These are phyloP conservation scores for Julus scanicus DNA, from an alignment of 2,888 invertebrate species.

Conservation along the genomic window DNA sequence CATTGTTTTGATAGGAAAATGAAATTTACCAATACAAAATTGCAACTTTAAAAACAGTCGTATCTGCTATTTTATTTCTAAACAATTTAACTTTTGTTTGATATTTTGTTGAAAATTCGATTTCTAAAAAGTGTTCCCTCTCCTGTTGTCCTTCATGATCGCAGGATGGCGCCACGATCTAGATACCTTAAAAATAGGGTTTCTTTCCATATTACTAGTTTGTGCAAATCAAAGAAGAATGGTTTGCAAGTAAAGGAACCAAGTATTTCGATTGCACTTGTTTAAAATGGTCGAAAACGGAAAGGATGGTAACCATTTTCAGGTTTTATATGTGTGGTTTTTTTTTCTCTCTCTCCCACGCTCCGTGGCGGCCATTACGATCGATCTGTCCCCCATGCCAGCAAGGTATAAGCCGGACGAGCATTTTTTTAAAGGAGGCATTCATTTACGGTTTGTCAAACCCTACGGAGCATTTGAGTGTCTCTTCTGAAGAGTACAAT, in stretches of 20 bases:
- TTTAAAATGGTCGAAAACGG: background rate
- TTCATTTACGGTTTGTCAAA: slow-evolving; percentile 46
- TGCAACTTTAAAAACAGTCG: no score
- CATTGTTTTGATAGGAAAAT: no score
- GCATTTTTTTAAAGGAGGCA: slow-evolving; percentile 4
- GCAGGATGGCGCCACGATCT: background rate
- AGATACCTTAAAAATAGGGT: background rate
- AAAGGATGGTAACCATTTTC: background rate
- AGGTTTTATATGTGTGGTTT: background rate
- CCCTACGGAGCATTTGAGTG: slow-evolving; percentile 44
- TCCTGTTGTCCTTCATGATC: background rate
- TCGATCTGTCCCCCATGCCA: background rate
- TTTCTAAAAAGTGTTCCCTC: no score
- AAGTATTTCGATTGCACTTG: background rate
- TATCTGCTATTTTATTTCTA: no score
- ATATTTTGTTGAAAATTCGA: no score
- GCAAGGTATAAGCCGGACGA: background rate
- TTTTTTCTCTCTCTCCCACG: background rate
- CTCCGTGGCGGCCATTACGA: background rate
- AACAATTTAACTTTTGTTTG: no score
- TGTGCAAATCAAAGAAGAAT: background rate
- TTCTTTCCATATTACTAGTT: no score
- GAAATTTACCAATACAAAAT: no score
- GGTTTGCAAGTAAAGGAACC: background rate
- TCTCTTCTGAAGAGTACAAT: slow-evolving; percentile 23